A percentile compares a stretch with the other conserved stretches of the same genome.
These are phyloP conservation scores for Lathronympha strigana DNA, from an alignment of 2,888 invertebrate species.

Conservation along the genomic window DNA sequence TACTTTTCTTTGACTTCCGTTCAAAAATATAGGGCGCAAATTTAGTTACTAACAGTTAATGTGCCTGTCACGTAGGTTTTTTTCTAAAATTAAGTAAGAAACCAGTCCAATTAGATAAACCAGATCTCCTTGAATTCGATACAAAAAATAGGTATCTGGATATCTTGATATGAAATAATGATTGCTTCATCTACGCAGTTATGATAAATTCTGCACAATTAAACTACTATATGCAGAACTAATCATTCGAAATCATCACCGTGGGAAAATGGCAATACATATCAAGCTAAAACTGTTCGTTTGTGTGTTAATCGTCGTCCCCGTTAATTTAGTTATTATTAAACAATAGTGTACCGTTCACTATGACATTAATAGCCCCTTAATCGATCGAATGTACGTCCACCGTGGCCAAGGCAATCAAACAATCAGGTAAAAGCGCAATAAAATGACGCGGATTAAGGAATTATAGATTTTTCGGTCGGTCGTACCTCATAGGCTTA, in stretches of 20 bases:
- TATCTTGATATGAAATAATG: background rate
- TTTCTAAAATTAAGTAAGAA: too few relatives aligned
- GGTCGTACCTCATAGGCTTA: conserved; percentile 17
- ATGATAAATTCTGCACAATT: conserved; percentile 15
- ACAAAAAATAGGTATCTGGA: too few relatives aligned
- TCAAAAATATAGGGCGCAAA: too few relatives aligned
- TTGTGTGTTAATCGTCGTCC: conserved; percentile 27
- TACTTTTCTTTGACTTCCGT: too few relatives aligned
- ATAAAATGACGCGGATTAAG: conserved; percentile 29
- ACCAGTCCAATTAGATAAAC: background rate
- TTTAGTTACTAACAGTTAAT: too few relatives aligned
- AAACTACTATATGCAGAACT: background rate
- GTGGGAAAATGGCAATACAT: conserved; percentile 33
- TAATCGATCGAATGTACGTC: conserved; percentile 23
- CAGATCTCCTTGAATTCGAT: too few relatives aligned
- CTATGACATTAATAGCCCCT: background rate
- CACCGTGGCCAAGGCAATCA: conserved; percentile 32
- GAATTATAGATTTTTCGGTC: conserved; percentile 39
- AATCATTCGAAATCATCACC: conserved; percentile 2
- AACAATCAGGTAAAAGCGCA: conserved; percentile 26
- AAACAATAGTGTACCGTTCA: conserved; percentile 35
- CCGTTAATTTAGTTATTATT: conserved; percentile 40
- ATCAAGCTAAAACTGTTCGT: conserved; percentile 2
- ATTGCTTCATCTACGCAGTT: background rate
- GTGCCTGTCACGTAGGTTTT: too few relatives aligned